Percentiles rank a stretch among this genome's conserved stretches.
These are phyloP conservation scores for Cotesia typhae DNA, from an alignment of 1,140 invertebrate species.

Conservation along the genomic window DNA sequence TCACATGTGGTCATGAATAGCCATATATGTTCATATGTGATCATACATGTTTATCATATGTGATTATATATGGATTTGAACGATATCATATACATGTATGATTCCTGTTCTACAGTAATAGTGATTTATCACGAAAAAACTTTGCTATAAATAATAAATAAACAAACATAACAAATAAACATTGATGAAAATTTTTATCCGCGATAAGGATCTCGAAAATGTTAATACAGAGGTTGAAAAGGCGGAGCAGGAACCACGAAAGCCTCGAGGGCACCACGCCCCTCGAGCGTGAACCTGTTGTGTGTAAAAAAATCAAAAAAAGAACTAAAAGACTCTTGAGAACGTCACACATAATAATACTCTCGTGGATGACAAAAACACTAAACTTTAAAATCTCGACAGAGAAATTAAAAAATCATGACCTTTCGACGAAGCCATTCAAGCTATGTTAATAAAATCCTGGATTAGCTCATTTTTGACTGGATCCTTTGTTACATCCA, in stretches of 20 bases:
- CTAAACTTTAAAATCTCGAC: conserved; percentile 3
- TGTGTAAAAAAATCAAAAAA: background rate
- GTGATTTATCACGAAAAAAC: background rate
- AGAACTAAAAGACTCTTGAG: conserved; percentile 18
- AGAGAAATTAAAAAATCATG: conserved; percentile 18
- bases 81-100: too few species aligned
- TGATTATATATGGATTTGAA: too few species aligned
- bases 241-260: conserved; percentile 41
- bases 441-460: too few species aligned
- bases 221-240: conserved; percentile 31
- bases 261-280: conserved; percentile 43
- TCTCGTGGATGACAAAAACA: conserved; percentile 25
- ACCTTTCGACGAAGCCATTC: conserved; percentile 5
- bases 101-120: too few species aligned
- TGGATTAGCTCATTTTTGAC: too few species aligned
- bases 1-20: too few species aligned
- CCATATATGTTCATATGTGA: too few species aligned
- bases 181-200: conserved; percentile 8
- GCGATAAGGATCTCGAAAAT: conserved; percentile 26
- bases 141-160: too few species aligned
- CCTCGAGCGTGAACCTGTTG: conserved; percentile 46
- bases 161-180: conserved; percentile 20
- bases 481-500: too few species aligned
- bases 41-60: too few species aligned
- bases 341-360: conserved; percentile 23